Base-by-base conservation (phyloP, 2,888 invertebrate species). In the Lymantria dispar region DNA sequence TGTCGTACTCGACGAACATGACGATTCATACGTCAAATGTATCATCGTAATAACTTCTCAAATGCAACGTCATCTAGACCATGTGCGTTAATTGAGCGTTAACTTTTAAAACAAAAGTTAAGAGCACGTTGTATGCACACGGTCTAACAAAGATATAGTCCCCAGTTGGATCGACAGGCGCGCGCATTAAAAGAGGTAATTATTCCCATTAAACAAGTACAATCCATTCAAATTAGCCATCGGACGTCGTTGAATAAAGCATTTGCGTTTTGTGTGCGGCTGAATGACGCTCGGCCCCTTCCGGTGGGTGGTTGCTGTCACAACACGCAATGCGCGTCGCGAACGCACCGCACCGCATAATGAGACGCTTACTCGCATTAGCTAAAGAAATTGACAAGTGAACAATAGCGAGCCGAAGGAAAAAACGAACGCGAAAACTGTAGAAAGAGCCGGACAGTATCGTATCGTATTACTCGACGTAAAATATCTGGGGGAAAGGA, bases 351-450 rank as follows among this genome's bases (percentile, higher is more conserved):
- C 87, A 83, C 82, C 89, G 89, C 89, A 89, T 91, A 91, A 91
- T 91, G 89, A 90, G 90, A 90, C 89, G 91, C 87, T 90, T 90
- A 86, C 89, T 91, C 91, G 87, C 88, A 91, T 91, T 91, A 91
- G 91, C 91, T 86, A 88, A 91, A 91, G 89, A 87, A 91, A 90
- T 90, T 90, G 91, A 91, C 89, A 90, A 89, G 89, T 91, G 91
- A 89, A 91, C 91, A 91, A 91, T 91, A 89, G 90, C 84, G 77
- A 78, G 72, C 70, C 76, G 72, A 77, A 75, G 82, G 81, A 76
- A 85, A 89, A 89, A 89, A 87, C 74, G 80, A 85, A 78, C 70
- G 83, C 80, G 83, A 85, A 80, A 86, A 84, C 83, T 74, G 83
- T 83, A 89, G 88, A 90, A 89, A 86, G 87, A 85, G 88, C 88